Percentiles rank a stretch among this genome's conserved stretches.
Conservation (phyloP, 2,888 invertebrate species). For the Drosophila anomelani region DNA sequence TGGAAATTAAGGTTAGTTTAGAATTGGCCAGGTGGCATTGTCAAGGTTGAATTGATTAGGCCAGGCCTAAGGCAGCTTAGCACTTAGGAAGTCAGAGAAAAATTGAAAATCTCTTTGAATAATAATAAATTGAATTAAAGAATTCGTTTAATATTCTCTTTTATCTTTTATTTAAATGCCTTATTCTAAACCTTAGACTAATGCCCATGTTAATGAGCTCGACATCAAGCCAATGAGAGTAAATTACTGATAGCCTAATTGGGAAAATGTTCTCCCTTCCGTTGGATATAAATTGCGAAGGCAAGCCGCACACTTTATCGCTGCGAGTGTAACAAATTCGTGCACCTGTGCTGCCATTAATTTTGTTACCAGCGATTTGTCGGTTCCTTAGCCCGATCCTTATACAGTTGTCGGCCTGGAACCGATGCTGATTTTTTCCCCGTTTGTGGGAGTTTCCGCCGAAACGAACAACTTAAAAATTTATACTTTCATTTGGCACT, state of each 20-base stretch:
- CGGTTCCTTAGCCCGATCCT: conserved; percentile 21
- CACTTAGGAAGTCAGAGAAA: not conserved
- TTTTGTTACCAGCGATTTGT: conserved; percentile 52
- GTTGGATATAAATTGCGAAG: conserved; percentile 31
- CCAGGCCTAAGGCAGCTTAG: not conserved
- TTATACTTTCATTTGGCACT: conserved; percentile 37
- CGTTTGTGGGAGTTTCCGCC: conserved; percentile 11
- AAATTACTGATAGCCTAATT: conserved; percentile 36
- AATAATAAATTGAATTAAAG: not conserved
- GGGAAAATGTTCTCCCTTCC: conserved; percentile 16
- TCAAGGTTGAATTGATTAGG: conserved; percentile 19
- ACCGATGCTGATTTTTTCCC: conserved; percentile 13
- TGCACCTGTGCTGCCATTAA: conserved; percentile 49
- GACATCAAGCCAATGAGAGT: not conserved
- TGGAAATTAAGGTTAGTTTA: conserved; percentile 9
- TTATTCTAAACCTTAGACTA: not conserved
- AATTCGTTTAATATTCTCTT: not conserved
- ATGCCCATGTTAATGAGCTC: conserved; percentile 10
- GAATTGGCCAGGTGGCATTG: conserved; percentile 17
- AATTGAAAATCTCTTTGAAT: not conserved
- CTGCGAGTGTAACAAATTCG: conserved; percentile 29
- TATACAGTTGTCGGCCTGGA: conserved; percentile 12
- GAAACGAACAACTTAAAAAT: conserved; percentile 39
- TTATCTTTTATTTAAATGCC: not conserved
- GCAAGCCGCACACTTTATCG: conserved; percentile 37